Evolutionary conservation across 2,797 vertebrate genomes (phyloP).

Genomic region (Brotula barbata): DNA sequence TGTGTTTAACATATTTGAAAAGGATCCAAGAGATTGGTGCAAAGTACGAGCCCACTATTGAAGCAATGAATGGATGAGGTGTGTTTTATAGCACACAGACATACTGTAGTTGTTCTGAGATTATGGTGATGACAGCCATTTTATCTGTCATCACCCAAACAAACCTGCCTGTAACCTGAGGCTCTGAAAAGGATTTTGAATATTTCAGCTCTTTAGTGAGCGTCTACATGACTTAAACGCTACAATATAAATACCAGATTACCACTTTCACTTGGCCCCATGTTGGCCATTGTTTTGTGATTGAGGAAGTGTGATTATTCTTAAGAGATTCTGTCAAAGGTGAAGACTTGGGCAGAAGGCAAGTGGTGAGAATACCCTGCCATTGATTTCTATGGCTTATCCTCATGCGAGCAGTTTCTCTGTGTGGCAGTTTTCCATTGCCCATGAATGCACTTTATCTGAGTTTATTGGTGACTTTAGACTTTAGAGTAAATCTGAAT

Average conservation of each 20-base stretch:
- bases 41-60: slow-evolving; percentile 12
- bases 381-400: slow-evolving; percentile 56
- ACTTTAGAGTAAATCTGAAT: slow-evolving; percentile 22
- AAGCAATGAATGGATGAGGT: neutral
- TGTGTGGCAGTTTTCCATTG: slow-evolving; percentile 13
- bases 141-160: neutral
- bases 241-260: neutral
- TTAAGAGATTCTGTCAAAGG: neutral
- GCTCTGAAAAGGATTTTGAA: slow-evolving; percentile 3
- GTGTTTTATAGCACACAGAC: slow-evolving; percentile 12
- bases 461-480: slow-evolving; percentile 7
- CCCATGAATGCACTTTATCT: slow-evolving; percentile 2
- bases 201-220: neutral
- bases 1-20: slow-evolving; percentile 31
- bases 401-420: neutral
- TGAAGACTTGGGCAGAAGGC: slow-evolving; percentile 39
- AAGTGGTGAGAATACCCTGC: slow-evolving; percentile 33
- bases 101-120: neutral
- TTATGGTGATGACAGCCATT: slow-evolving; percentile 7
- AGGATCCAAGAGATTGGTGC: slow-evolving; percentile 31
- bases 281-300: neutral
- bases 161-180: slow-evolving; percentile 12
- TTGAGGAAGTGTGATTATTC: neutral
- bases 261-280: neutral
- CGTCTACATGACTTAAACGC: neutral